Evolutionary conservation across 2,888 invertebrate genomes (phyloP).

Genomic region (Erpobdella octoculata): DNA sequence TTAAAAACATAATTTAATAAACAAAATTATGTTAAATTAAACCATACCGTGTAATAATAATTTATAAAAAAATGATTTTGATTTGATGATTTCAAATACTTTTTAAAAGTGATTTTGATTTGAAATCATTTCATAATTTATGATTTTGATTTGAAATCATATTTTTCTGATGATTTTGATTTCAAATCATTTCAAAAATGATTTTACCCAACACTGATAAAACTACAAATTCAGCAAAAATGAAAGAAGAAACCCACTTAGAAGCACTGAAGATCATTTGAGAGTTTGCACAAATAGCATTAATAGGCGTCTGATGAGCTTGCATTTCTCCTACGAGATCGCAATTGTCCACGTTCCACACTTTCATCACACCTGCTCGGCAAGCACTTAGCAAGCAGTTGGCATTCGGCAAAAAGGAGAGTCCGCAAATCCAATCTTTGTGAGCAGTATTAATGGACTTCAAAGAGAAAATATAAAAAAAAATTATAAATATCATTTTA

Average conservation of each 20-base stretch:
- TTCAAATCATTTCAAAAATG: too few relatives aligned
- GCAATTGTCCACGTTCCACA: constrained; percentile 68
- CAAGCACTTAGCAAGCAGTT: constrained; percentile 66
- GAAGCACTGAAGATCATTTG: constrained; percentile 69
- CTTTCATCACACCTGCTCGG: constrained; percentile 67
- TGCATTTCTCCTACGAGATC: constrained; percentile 62
- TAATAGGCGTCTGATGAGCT: constrained; percentile 64
- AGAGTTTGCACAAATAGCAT: constrained; percentile 63
- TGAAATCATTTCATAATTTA: too few relatives aligned
- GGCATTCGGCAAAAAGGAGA: constrained; percentile 58
- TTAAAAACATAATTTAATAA: too few relatives aligned
- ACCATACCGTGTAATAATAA: too few relatives aligned
- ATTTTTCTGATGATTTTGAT: too few relatives aligned
- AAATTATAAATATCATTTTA: background rate
- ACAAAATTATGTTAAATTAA: too few relatives aligned
- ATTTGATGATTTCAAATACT: too few relatives aligned
- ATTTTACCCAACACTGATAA: too few relatives aligned
- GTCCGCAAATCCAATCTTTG: constrained; percentile 76
- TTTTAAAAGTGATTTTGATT: too few relatives aligned
- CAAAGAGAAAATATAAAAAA: constrained; percentile 22
- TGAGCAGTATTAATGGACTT: constrained; percentile 72
- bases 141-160: too few relatives aligned
- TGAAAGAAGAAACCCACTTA: constrained; percentile 59
- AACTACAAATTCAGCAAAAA: background rate
- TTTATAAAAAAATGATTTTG: too few relatives aligned